Conservation (phyloP, 2,113 vertebrate genomes). For the Indicator maculatus region DNA sequence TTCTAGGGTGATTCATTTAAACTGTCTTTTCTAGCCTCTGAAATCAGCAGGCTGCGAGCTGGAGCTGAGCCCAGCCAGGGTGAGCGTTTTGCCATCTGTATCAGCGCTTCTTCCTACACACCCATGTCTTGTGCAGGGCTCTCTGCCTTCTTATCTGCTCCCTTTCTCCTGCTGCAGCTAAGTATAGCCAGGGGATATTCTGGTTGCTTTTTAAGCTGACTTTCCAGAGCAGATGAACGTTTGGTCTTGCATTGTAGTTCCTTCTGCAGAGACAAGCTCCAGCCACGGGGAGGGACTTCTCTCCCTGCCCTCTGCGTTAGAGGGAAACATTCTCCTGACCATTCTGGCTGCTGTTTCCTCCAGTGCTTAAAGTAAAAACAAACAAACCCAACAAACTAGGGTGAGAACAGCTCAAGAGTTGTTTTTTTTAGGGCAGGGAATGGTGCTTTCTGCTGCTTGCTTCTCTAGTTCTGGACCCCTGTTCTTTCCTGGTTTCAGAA, state of each 20-base stretch:
- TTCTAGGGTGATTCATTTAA: constrained; percentile 30
- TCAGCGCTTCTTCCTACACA: neutral
- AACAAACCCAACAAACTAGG: neutral
- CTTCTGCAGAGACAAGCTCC: neutral
- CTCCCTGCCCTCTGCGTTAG: neutral
- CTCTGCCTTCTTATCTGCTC: neutral
- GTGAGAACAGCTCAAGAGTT: neutral
- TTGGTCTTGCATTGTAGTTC: neutral
- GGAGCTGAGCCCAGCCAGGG: constrained; percentile 25
- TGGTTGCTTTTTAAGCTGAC: neutral
- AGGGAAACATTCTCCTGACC: neutral
- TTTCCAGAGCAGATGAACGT: neutral
- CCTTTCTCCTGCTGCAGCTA: neutral
- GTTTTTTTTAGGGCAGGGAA: neutral
- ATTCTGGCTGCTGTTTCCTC: neutral
- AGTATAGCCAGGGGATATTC: neutral
- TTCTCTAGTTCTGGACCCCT: neutral
- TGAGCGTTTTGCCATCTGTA: constrained; percentile 20
- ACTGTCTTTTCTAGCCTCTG: neutral
- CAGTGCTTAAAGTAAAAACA: neutral
- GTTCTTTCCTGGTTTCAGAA: neutral
- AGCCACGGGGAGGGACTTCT: neutral
- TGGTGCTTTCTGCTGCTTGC: neutral
- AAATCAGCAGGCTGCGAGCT: constrained; percentile 4
- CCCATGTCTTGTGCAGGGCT: neutral